These are phyloP conservation scores for Drosophila meridiana DNA, from an alignment of 2,888 invertebrate genomes.

Conservation along the genomic window DNA sequence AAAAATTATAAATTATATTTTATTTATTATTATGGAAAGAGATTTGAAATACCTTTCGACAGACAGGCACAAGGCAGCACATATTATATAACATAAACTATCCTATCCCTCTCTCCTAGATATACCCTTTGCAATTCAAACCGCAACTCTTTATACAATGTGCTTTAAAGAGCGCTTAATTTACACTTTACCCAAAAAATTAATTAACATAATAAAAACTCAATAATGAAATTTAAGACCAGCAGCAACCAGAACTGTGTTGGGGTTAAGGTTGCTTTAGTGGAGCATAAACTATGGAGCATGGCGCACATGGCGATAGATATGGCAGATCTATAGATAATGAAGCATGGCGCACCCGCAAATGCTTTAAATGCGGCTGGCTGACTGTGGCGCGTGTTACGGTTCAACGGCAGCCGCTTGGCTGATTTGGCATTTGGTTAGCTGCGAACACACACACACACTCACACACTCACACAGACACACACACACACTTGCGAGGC, in stretches of 20 bases:
- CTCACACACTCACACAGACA: slow-evolving; percentile 10
- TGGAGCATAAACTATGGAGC: slow-evolving; percentile 10
- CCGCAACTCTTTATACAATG: neutral
- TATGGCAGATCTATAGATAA: slow-evolving; percentile 19
- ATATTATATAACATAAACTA: neutral
- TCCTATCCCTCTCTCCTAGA: neutral
- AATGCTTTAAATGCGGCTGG: slow-evolving; percentile 19
- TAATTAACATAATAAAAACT: slow-evolving; percentile 13
- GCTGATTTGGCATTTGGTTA: slow-evolving; percentile 41
- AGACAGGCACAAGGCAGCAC: no score
- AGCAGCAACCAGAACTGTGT: slow-evolving; percentile 13
- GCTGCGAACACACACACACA: slow-evolving; percentile 16
- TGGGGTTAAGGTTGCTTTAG: slow-evolving; percentile 38
- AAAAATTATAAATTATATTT: no score
- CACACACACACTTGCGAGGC: slow-evolving; percentile 11
- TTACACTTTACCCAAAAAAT: neutral
- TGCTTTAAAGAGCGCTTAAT: neutral
- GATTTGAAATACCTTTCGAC: no score
- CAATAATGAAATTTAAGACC: slow-evolving; percentile 26
- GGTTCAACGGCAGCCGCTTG: slow-evolving; percentile 40
- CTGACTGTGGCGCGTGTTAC: slow-evolving; percentile 55
- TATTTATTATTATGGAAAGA: no score
- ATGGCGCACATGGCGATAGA: neutral
- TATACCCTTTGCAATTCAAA: neutral
- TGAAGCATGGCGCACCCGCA: slow-evolving; percentile 35